A percentile compares a stretch with the other conserved stretches of the same genome.
Evolutionary conservation across 2,888 invertebrate species (phyloP).

Genomic region (Tetranychus truncatus): DNA sequence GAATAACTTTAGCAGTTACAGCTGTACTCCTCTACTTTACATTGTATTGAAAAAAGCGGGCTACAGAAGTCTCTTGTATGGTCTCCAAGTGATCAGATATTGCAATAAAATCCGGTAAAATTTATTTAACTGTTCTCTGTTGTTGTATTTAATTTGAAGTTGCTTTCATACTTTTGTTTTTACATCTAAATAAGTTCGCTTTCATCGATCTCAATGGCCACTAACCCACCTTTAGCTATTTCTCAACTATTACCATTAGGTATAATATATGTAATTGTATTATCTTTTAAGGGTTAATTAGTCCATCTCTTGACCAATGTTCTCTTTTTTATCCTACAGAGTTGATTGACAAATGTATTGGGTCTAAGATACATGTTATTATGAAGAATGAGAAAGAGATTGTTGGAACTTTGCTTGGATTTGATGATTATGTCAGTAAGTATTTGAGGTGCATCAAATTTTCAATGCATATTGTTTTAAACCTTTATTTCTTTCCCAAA

Average conservation of each 20-base stretch:
- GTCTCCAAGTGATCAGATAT: too few species aligned
- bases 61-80: too few species aligned
- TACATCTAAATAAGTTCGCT: too few species aligned
- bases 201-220: neutral
- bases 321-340: constrained; percentile 38
- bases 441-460: constrained; percentile 30
- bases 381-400: constrained; percentile 99
- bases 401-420: constrained; percentile 87
- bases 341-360: constrained; percentile 97
- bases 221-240: neutral
- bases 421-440: constrained; percentile 80
- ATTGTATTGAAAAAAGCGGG: too few species aligned
- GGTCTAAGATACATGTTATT: constrained; percentile 93
- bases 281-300: too few species aligned
- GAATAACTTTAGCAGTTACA: too few species aligned
- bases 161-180: too few species aligned
- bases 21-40: too few species aligned
- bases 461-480: neutral
- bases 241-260: constrained; percentile 6
- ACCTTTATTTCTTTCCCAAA: neutral
- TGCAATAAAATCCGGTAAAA: too few species aligned
- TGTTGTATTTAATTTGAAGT: too few species aligned
- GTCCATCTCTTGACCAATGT: neutral
- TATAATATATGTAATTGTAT: neutral
- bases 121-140: too few species aligned